Base-by-base conservation (phyloP, 2,888 invertebrate species). In the Nomada goodeniana region DNA sequence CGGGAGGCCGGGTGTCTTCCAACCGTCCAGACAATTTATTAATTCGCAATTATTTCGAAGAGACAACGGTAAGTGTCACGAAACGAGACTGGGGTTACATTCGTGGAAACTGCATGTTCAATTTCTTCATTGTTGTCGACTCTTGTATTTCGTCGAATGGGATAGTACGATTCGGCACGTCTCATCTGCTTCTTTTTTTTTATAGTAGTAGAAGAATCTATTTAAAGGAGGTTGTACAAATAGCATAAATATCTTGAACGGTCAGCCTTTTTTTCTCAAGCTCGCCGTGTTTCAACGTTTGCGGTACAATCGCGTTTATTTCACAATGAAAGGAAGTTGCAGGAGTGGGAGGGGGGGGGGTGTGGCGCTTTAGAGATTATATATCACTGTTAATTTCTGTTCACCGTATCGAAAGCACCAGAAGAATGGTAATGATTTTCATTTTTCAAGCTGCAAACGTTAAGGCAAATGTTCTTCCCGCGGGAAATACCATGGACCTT, bases 21-120 rank as follows among this genome's bases (percentile, higher is more conserved):
- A 42, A 10, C 13, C 18, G 13, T 47, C 15, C 15, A 13, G n/a
- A 26, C 13, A 52, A 59, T 29, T 15, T 44, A 65, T 76, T 53
- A 78, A 78, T 78, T 60, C 36, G 11, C 29, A n/a, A 36, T 26
- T 57, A 26, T 77, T 68, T 72, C 36, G 26, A 42, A n/a, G 26
- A 53, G 7, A 11, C 18, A 18, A 29, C 18, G 18, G 5, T 42
- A 4, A 42, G 0, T 26, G 7, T 36, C 18, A n/a, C 10, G 11
- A 61, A 52, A 50, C 36, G n/a, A 26, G 36, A 36, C 36, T 10
- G 47, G 3, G 4, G 15, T 47, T 47, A 3, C 15, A 47, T 47
- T 47, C 47, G 10, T 15, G 47, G 13, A 47, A 47, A 11, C 47
- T 13, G 47, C 47, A 15, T 10, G 15, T 47, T 47, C 15, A 0